A percentile compares a stretch with the other conserved stretches of the same genome.
phyloP scores from a whole-genome alignment of 2,888 invertebrate genomes.

The Encarsia formosa region DNA sequence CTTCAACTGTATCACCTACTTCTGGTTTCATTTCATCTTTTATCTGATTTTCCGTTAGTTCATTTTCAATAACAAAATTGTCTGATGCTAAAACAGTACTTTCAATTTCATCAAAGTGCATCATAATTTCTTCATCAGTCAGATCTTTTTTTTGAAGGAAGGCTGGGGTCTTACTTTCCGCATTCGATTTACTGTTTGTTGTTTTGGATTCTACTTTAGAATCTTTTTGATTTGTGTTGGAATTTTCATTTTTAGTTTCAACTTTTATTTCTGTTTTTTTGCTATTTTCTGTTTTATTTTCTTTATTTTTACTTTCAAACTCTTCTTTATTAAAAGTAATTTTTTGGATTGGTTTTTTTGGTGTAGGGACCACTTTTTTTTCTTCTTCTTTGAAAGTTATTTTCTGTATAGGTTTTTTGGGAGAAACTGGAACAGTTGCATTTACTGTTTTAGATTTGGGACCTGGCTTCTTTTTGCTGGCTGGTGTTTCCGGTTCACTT shows the following conservation, averaged over 20 bases:
- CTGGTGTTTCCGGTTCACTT: neutral
- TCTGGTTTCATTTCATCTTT: conserved; percentile 17
- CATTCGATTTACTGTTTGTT: neutral
- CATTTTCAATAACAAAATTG: conserved; percentile 33
- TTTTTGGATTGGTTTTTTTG: neutral
- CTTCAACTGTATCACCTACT: conserved; percentile 17
- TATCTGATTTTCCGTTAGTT: conserved; percentile 26
- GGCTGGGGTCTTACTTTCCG: conserved; percentile 18
- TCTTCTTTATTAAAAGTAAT: neutral
- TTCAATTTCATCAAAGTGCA: conserved; percentile 42
- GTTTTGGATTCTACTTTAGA: neutral
- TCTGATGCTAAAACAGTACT: conserved; percentile 37
- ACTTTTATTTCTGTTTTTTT: neutral
- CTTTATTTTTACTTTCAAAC: neutral
- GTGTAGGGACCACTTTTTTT: too few relatives aligned
- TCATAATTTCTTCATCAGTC: conserved; percentile 41
- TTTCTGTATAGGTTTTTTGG: conserved; percentile 18
- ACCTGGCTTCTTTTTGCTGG: conserved; percentile 20
- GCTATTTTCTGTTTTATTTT: neutral
- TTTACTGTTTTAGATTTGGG: conserved; percentile 25
- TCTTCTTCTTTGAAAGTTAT: conserved; percentile 14
- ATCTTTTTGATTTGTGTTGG: neutral
- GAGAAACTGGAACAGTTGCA: conserved; percentile 1
- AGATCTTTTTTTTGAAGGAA: conserved; percentile 32
- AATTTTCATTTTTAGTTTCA: neutral